Conservation (phyloP, 2,888 invertebrate species). For the Catocala nupta region DNA sequence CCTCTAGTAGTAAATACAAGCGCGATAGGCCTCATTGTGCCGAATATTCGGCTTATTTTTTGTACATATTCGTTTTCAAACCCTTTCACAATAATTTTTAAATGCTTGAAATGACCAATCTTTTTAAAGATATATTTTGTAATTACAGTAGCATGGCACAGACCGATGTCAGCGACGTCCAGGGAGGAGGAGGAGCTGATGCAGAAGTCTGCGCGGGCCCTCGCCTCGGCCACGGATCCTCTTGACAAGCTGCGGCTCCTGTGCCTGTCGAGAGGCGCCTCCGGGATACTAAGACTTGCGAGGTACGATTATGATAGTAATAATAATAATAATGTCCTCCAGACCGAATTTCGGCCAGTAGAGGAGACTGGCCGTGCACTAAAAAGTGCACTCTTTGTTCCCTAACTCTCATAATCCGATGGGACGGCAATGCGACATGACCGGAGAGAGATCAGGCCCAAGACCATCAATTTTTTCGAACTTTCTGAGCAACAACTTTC, state of each 20-base stretch:
- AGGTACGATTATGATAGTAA: conserved; percentile 82
- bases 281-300: conserved; percentile 95
- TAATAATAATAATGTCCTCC: too few species aligned
- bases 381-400: conserved; percentile 85
- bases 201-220: conserved; percentile 90
- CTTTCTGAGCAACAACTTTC: too few species aligned
- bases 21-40: too few species aligned
- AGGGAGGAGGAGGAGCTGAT: conserved; percentile 93
- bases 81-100: background rate
- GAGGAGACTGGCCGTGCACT: conserved; percentile 84
- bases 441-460: conserved; percentile 72
- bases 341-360: too few species aligned
- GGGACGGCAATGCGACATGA: too few species aligned
- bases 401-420: too few species aligned
- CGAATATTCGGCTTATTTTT: too few species aligned
- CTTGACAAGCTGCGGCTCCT: conserved; percentile 94
- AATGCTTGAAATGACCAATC: too few species aligned
- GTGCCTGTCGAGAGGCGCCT: conserved; percentile 94
- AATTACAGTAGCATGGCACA: conserved; percentile 85
- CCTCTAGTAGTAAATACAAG: too few species aligned
- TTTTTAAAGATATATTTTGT: background rate
- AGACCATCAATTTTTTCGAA: conserved; percentile 82
- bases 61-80: too few species aligned
- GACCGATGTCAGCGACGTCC: conserved; percentile 91
- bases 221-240: conserved; percentile 91